phyloP scores from a whole-genome alignment of 2,113 vertebrate genomes.

The Corythornis vintsioides region DNA sequence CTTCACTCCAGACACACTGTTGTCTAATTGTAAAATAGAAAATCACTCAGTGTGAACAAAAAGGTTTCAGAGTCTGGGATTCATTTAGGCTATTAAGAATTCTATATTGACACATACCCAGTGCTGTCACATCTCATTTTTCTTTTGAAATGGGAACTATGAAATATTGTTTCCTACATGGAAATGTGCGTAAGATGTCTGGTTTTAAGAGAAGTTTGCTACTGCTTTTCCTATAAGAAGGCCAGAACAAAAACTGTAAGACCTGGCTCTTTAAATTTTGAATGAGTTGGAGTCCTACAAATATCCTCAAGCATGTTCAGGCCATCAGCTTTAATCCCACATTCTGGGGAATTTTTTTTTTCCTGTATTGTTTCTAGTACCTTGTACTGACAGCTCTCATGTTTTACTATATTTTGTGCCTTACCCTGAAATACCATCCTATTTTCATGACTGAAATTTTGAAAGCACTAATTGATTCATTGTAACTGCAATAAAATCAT shows the following conservation, averaged over 20 bases:
- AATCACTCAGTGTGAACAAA: neutral
- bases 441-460: constrained; percentile 14
- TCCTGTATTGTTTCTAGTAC: neutral
- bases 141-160: neutral
- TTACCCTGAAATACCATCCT: neutral
- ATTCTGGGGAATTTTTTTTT: neutral
- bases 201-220: neutral
- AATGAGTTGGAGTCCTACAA: neutral
- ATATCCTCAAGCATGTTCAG: neutral
- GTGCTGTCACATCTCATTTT: neutral
- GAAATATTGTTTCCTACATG: neutral
- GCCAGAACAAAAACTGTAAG: neutral
- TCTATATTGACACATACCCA: neutral
- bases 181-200: rapidly evolving
- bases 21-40: neutral
- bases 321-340: neutral
- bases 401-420: neutral
- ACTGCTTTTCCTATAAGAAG: neutral
- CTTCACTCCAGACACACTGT: neutral
- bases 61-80: neutral
- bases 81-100: neutral
- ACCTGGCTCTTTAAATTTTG: neutral
- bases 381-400: neutral
- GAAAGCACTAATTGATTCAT: neutral
- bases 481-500: neutral